Conservation (phyloP, 2,797 vertebrate species). For the Ceryle rudis region DNA sequence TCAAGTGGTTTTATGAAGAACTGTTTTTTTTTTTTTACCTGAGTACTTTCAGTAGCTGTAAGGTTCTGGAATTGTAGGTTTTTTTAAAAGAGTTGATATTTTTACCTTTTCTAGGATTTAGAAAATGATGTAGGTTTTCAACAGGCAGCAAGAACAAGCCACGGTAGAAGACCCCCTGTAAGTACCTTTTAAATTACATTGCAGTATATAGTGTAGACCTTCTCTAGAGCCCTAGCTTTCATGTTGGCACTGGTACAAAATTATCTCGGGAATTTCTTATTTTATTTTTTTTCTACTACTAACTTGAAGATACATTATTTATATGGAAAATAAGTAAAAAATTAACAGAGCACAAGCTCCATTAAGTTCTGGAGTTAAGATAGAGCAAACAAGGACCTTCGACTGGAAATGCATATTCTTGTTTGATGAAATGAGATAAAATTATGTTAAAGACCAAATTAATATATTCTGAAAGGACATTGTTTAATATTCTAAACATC, state of each 20-base stretch:
- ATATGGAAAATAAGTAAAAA: not conserved
- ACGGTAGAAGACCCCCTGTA: slow-evolving; percentile 94
- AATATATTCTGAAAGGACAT: not conserved
- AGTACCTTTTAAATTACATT: slow-evolving; percentile 63
- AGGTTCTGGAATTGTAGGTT: not conserved
- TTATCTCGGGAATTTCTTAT: not conserved
- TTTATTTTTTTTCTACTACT: not conserved
- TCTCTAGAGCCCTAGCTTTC: not conserved
- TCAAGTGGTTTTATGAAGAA: not conserved
- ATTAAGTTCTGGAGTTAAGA: not conserved
- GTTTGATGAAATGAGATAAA: not conserved
- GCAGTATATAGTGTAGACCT: not conserved
- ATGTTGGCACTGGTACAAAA: not conserved
- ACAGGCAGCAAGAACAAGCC: slow-evolving; percentile 92
- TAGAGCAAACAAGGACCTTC: not conserved
- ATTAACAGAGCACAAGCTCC: not conserved
- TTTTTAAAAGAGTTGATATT: not conserved
- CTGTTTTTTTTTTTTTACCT: not conserved
- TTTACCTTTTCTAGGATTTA: slow-evolving; percentile 85
- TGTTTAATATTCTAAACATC: not conserved
- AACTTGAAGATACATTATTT: not conserved
- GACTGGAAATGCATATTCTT: not conserved
- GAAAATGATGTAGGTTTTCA: slow-evolving; percentile 94
- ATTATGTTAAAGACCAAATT: not conserved
- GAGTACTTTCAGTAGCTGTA: not conserved